Percentiles rank a stretch among this genome's conserved stretches.
phyloP scores from a whole-genome alignment of 2,113 vertebrate species.

The Tetrax tetrax region DNA sequence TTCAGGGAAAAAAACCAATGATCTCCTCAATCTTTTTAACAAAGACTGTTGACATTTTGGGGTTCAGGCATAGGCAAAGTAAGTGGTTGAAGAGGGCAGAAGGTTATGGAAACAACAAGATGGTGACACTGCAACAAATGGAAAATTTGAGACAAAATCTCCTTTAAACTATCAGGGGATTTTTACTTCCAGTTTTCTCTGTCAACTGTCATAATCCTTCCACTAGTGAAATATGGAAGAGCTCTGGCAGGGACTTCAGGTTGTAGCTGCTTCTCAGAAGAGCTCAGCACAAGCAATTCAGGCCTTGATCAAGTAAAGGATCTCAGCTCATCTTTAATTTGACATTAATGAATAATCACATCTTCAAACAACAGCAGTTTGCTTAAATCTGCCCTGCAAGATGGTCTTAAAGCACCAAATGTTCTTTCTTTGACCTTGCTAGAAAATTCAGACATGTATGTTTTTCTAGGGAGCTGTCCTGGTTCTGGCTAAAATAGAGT shows the following conservation, averaged over 20 bases:
- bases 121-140: background rate
- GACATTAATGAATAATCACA: background rate
- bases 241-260: background rate
- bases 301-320: background rate
- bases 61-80: background rate
- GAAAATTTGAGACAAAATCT: background rate
- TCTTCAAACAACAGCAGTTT: conserved; percentile 19
- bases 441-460: background rate
- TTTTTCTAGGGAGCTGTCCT: background rate
- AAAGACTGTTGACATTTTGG: background rate
- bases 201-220: background rate
- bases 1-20: background rate
- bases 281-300: background rate
- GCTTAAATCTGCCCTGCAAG: background rate
- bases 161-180: background rate
- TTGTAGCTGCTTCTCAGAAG: background rate
- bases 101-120: background rate
- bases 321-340: background rate
- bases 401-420: background rate
- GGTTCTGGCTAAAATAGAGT: too few relatives aligned
- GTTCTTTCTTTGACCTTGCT: background rate
- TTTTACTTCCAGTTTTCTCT: background rate
- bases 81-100: background rate
- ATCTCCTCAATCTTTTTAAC: background rate
- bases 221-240: background rate